Percentiles rank a stretch among this genome's conserved stretches.
These are phyloP conservation scores for Lutjanus campechanus DNA, from an alignment of 2,797 vertebrate species.

Conservation along the genomic window DNA sequence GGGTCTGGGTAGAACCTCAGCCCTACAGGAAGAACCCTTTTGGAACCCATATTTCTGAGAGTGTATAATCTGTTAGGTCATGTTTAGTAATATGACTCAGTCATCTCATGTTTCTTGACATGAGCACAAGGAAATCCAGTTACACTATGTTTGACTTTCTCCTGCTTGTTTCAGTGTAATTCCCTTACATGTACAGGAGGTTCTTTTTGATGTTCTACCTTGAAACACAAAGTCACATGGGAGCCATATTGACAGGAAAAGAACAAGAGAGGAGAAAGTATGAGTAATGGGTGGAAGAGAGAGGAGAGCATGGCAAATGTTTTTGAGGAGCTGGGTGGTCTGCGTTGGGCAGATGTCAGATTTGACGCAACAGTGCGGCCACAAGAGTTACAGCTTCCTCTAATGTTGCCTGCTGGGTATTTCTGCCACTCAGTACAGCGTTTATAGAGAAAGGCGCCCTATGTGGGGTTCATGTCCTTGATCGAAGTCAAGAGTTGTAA, in stretches of 20 bases:
- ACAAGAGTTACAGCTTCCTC: slow-evolving; percentile 64
- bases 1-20: too few species aligned
- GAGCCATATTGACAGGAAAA: slow-evolving; percentile 46
- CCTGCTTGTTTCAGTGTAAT: slow-evolving; percentile 8
- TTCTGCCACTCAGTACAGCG: slow-evolving; percentile 60
- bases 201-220: slow-evolving; percentile 24
- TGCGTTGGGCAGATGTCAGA: slow-evolving; percentile 60
- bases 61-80: neutral
- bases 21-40: too few species aligned
- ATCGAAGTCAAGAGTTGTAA: slow-evolving; percentile 60
- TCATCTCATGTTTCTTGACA: neutral
- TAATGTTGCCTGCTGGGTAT: slow-evolving; percentile 61
- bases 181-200: neutral
- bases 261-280: slow-evolving; percentile 58
- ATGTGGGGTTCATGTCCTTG: slow-evolving; percentile 58
- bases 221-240: slow-evolving; percentile 38
- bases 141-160: neutral
- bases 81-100: neutral
- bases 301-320: slow-evolving; percentile 39
- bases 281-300: slow-evolving; percentile 68
- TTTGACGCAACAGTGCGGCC: slow-evolving; percentile 52
- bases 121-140: neutral
- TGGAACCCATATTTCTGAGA: too few species aligned
- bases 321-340: slow-evolving; percentile 74
- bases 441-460: slow-evolving; percentile 57